phyloP scores from a whole-genome alignment of 35 echinoderm and acorn worm genomes.

The Apostichopus japonicus region DNA sequence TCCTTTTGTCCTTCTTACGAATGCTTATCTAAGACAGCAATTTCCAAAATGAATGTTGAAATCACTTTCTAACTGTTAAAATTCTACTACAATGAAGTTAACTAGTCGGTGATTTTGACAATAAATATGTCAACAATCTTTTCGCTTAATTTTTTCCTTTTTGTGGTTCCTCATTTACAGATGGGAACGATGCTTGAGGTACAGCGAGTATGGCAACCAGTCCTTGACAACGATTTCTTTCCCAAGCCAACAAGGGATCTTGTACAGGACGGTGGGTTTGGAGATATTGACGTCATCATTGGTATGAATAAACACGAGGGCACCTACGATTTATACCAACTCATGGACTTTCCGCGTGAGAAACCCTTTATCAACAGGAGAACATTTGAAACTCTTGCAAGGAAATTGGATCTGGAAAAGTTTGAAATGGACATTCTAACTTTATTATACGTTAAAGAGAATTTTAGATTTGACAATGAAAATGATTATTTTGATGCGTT shows the following conservation, averaged over 20 bases:
- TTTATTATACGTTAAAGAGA: background rate
- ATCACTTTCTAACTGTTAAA: too few species aligned
- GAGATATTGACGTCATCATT: constrained; percentile 30
- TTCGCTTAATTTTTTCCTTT: too few species aligned
- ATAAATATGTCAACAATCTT: too few species aligned
- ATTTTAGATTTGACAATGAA: too few species aligned
- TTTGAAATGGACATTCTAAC: background rate
- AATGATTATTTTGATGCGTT: constrained; percentile 5
- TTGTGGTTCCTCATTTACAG: background rate
- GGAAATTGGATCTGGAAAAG: background rate
- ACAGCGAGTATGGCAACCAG: background rate
- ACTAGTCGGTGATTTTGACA: too few species aligned
- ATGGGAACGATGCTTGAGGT: background rate
- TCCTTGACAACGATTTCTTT: constrained; percentile 30
- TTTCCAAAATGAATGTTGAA: too few species aligned
- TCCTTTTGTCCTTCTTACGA: background rate
- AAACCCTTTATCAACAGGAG: background rate
- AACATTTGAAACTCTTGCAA: background rate
- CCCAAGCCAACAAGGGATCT: background rate
- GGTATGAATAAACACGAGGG: constrained; percentile 40
- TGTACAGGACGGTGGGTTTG: background rate
- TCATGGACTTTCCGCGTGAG: background rate
- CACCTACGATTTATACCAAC: background rate
- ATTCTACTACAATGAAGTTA: too few species aligned
- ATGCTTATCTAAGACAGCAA: too few species aligned